Conservation (phyloP, 2,888 invertebrate species). For the Tetheella fluctuosa region DNA sequence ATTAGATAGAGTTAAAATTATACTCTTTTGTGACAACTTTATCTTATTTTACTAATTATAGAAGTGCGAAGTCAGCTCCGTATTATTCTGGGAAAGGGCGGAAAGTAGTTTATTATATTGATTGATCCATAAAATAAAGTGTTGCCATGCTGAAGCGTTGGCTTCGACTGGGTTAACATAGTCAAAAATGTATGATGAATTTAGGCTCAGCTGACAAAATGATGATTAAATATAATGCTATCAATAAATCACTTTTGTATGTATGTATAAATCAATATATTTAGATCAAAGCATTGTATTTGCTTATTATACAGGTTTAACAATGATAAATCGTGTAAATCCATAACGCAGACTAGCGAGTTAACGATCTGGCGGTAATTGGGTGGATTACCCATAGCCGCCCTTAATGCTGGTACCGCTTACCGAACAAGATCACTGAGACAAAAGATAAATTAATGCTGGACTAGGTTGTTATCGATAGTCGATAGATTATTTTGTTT, state of each 20-base stretch:
- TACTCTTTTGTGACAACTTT: no score
- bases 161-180: no score
- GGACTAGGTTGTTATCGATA: background rate
- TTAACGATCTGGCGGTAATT: slow-evolving; percentile 47
- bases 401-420: slow-evolving; percentile 18
- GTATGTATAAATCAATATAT: background rate
- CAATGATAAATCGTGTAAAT: slow-evolving; percentile 8
- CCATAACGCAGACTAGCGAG: slow-evolving; percentile 15
- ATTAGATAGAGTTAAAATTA: no score
- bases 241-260: background rate
- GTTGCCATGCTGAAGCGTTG: no score
- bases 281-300: background rate
- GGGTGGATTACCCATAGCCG: slow-evolving; percentile 38
- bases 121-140: no score
- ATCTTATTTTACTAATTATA: no score
- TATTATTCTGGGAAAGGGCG: no score
- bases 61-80: no score
- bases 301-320: slow-evolving; percentile 4
- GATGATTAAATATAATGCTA: no score
- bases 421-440: background rate
- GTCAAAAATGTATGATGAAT: no score
- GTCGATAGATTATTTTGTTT: background rate
- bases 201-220: background rate
- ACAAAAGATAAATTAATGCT: background rate
- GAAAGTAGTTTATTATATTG: no score